Base-by-base conservation (phyloP, 2,113 vertebrate genomes). In the Eira barbara region DNA sequence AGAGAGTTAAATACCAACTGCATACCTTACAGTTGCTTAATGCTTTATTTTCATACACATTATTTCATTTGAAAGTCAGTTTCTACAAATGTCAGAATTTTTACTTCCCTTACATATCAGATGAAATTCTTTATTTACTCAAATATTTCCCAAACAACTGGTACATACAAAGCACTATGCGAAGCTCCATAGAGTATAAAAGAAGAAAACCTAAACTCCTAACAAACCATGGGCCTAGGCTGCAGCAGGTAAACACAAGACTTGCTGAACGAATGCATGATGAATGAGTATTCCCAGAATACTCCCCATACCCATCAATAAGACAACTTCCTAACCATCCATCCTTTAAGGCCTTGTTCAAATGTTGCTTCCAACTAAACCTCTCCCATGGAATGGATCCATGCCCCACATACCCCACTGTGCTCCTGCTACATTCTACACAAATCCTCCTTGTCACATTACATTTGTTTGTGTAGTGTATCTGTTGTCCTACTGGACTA, bases 121-220 rank as follows among this genome's bases (percentile, higher is more conserved):
- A 57, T 59, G 9, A 36, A 85, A 86, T 65, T 89, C 49, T 81
- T 45, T 63, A 14, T 88, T 84, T 93, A 95, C 29, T 96, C 65
- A 93, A 92, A n/a, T 84, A 94, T 65, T 93, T 80, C 55, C 87
- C 34, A 65, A 96, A 79, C 34, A 92, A 95, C 36, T 85, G 10
- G 69, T 93, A 2, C 13, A 65, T 31, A 59, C 25, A 96, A 92
- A 80, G 59, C 14, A 71, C 49, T 63, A 52, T 3, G 31, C 29
- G 31, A 93, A 34, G 36, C 34, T 81, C 27, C 9, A 10, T 55
- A 71, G 78, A 80, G 17, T 78, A 78, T 21, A 90, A 84, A 93
- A 88, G 14, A 83, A 92, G 81, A 76, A 94, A 95, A 89, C 39
- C 57, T 80, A 80, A 90, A 82, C 23, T 79, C 36, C 15, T 49